A percentile compares a stretch with the other conserved stretches of the same genome.
These are phyloP conservation scores for Centruroides vittatus DNA, from an alignment of 1,140 invertebrate genomes.

Conservation along the genomic window DNA sequence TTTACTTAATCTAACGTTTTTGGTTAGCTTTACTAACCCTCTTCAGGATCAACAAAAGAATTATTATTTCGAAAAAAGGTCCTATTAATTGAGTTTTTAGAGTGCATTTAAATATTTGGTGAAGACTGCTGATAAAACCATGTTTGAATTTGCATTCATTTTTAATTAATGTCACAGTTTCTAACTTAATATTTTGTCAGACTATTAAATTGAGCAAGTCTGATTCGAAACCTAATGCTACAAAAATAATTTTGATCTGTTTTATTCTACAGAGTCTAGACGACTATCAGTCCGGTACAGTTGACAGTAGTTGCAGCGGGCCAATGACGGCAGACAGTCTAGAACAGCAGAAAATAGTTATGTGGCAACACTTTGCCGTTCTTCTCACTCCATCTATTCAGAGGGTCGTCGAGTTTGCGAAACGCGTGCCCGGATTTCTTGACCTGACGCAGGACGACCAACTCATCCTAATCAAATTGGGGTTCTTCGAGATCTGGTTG, in stretches of 20 bases:
- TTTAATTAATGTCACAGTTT: too few relatives aligned
- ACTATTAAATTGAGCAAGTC: too few relatives aligned
- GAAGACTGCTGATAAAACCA: too few relatives aligned
- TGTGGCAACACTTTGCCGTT: slow-evolving; percentile 30
- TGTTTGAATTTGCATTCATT: too few relatives aligned
- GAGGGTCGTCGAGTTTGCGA: slow-evolving; percentile 84
- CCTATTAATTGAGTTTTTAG: too few relatives aligned
- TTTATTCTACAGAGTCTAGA: slow-evolving; percentile 22
- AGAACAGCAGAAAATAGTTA: slow-evolving; percentile 30
- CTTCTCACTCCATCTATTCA: slow-evolving; percentile 59
- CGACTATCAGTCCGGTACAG: slow-evolving; percentile 17
- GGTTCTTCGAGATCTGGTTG: slow-evolving; percentile 94
- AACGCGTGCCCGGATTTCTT: slow-evolving; percentile 75
- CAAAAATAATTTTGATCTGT: background rate
- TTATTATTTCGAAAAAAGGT: too few relatives aligned
- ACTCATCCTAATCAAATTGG: slow-evolving; percentile 83
- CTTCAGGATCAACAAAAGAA: too few relatives aligned
- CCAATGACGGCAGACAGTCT: slow-evolving; percentile 23
- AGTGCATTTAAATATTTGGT: too few relatives aligned
- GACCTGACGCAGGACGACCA: slow-evolving; percentile 82
- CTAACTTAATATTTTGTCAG: too few relatives aligned
- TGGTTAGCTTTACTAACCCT: too few relatives aligned
- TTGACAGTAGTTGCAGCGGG: background rate
- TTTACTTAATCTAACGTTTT: too few relatives aligned
- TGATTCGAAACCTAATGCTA: background rate